Evolutionary conservation across 2,113 vertebrate species (phyloP).

Genomic region (Brienomyrus brachyistius): DNA sequence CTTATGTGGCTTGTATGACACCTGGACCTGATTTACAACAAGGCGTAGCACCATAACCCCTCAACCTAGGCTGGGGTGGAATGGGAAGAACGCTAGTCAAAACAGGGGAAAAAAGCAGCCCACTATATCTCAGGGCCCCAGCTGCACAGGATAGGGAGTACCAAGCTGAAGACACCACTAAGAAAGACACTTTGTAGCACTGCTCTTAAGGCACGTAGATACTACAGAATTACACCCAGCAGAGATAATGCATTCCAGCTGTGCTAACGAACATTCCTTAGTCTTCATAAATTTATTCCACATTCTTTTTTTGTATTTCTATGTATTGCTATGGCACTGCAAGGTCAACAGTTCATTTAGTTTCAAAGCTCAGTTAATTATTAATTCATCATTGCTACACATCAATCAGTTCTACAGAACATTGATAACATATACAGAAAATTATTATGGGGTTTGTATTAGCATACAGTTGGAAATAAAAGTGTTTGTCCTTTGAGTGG

Average conservation of each 20-base stretch:
- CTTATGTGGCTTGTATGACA: neutral
- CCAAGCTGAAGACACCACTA: neutral
- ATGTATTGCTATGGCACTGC: neutral
- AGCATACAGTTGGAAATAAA: neutral
- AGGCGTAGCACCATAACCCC: neutral
- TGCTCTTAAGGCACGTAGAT: too few relatives aligned
- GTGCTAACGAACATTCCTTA: neutral
- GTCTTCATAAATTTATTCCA: neutral
- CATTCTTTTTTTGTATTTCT: neutral
- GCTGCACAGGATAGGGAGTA: neutral
- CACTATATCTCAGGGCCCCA: neutral
- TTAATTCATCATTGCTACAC: neutral
- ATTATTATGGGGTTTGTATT: neutral
- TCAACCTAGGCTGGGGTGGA: neutral
- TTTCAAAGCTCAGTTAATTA: neutral
- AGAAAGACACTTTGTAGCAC: neutral
- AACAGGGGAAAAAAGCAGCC: neutral
- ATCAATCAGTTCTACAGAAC: neutral
- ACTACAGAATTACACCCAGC: neutral
- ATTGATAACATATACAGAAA: neutral
- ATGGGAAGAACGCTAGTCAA: neutral
- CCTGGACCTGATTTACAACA: neutral
- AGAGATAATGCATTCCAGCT: neutral
- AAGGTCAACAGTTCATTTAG: neutral
- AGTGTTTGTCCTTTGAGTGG: neutral